Evolutionary conservation across 2,888 invertebrate species (phyloP).

Genomic region (Lithophane ornitopus): DNA sequence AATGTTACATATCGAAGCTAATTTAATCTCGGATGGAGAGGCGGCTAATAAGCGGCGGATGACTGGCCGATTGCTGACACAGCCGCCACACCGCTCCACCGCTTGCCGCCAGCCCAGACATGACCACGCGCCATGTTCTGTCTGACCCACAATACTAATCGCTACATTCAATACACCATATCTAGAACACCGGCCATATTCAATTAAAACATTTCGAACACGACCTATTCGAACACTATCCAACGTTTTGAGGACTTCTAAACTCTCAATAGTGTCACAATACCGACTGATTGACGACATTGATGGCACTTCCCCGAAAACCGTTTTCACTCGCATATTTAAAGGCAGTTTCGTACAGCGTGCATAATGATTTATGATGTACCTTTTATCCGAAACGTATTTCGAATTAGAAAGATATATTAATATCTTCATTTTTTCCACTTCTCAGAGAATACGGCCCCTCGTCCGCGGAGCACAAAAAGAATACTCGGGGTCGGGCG

Average conservation of each 20-base stretch:
- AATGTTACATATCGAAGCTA: constrained; percentile 83
- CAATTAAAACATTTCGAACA: constrained; percentile 57
- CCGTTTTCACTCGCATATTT: constrained; percentile 84
- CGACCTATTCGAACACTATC: constrained; percentile 28
- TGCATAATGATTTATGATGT: constrained; percentile 88
- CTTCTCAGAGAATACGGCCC: constrained; percentile 88
- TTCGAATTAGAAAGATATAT: constrained; percentile 91
- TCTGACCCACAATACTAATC: constrained; percentile 75
- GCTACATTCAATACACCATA: constrained; percentile 70
- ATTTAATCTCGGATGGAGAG: constrained; percentile 86
- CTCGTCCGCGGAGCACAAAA: constrained; percentile 86
- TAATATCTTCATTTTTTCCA: constrained; percentile 91
- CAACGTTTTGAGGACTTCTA: constrained; percentile 7
- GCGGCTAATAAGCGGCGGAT: constrained; percentile 85
- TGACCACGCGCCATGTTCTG: constrained; percentile 76
- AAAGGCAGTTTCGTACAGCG: constrained; percentile 83
- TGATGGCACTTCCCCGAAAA: constrained; percentile 83
- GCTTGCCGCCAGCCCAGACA: constrained; percentile 64
- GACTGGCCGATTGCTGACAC: constrained; percentile 83
- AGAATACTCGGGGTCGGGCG: constrained; percentile 86
- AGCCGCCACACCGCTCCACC: constrained; percentile 60
- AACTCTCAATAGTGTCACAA: constrained; percentile 74
- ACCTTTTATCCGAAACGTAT: constrained; percentile 89
- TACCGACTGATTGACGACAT: constrained; percentile 80
- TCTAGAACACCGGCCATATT: constrained; percentile 61